These are phyloP conservation scores for Drosophila leonis DNA, from an alignment of 2,888 invertebrate species.

Conservation along the genomic window DNA sequence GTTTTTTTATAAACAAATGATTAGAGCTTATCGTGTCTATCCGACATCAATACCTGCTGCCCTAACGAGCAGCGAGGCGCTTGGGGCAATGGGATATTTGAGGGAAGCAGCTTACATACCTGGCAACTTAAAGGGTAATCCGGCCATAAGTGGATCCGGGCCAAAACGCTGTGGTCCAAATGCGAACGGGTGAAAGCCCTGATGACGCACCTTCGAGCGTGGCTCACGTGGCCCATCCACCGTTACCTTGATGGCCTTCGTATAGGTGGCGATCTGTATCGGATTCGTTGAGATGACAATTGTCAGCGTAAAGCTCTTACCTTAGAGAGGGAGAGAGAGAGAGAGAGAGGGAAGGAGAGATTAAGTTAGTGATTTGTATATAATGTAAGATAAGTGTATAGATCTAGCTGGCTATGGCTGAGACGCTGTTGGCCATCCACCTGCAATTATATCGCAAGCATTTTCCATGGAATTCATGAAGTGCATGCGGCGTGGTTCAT, in stretches of 20 bases:
- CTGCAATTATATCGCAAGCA: not conserved
- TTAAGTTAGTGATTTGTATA: not conserved
- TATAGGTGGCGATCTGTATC: slow-evolving; percentile 98
- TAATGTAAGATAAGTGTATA: not conserved
- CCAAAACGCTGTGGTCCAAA: slow-evolving; percentile 94
- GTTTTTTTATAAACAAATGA: slow-evolving; percentile 65
- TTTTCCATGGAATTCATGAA: not conserved
- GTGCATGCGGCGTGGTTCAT: slow-evolving; percentile 13
- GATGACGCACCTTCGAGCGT: slow-evolving; percentile 95
- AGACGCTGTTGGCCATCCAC: not conserved
- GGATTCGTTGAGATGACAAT: slow-evolving; percentile 97
- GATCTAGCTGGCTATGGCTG: not conserved
- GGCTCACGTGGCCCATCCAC: slow-evolving; percentile 99
- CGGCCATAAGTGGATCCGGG: slow-evolving; percentile 91
- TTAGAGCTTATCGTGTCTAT: slow-evolving; percentile 32
- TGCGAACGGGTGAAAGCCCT: slow-evolving; percentile 95
- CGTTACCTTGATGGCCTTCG: slow-evolving; percentile 99
- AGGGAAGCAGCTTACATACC: slow-evolving; percentile 87
- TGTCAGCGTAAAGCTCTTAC: slow-evolving; percentile 98
- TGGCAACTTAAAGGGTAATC: slow-evolving; percentile 93
- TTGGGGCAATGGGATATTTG: slow-evolving; percentile 40
- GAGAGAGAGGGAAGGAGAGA: not conserved
- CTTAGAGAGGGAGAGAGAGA: slow-evolving; percentile 87
- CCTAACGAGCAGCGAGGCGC: slow-evolving; percentile 54
- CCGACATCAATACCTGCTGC: slow-evolving; percentile 52